Percentiles rank a stretch among this genome's conserved stretches.
These are phyloP conservation scores for Patella caerulea DNA, from an alignment of 2,888 invertebrate species.

Conservation along the genomic window DNA sequence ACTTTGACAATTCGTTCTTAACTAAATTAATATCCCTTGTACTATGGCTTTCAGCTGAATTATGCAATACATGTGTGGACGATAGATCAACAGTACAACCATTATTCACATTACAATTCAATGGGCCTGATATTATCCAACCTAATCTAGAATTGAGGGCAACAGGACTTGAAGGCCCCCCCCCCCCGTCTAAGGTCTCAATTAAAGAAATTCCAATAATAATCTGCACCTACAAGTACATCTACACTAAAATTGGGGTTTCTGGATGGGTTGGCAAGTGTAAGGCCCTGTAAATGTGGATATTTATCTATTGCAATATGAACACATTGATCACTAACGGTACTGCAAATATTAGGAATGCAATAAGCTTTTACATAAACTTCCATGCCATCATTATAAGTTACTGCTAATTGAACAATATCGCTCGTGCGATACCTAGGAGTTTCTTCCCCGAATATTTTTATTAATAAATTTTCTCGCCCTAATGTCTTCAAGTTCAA, in stretches of 20 bases:
- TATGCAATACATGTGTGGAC: background rate
- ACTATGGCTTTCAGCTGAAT: background rate
- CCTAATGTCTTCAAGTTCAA: background rate
- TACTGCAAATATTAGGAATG: background rate
- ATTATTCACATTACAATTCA: background rate
- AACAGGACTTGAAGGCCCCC: background rate
- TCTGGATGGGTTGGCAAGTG: background rate
- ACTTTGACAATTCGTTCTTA: background rate
- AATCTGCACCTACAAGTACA: background rate
- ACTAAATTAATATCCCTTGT: too few relatives aligned
- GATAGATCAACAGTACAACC: background rate
- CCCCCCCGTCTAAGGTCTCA: background rate
- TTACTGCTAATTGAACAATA: background rate
- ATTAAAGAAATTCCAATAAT: constrained; percentile 8
- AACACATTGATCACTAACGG: background rate
- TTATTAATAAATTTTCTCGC: background rate
- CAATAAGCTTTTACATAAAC: constrained; percentile 1
- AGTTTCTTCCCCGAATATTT: background rate
- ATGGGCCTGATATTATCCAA: background rate
- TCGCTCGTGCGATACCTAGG: background rate
- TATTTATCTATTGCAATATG: background rate
- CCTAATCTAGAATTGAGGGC: background rate
- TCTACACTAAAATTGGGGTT: background rate
- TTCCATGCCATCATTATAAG: background rate
- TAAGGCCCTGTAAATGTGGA: background rate